A percentile compares a stretch with the other conserved stretches of the same genome.
These are phyloP conservation scores for Drosophila austrosaltans DNA, from an alignment of 2,888 invertebrate genomes.

Conservation along the genomic window DNA sequence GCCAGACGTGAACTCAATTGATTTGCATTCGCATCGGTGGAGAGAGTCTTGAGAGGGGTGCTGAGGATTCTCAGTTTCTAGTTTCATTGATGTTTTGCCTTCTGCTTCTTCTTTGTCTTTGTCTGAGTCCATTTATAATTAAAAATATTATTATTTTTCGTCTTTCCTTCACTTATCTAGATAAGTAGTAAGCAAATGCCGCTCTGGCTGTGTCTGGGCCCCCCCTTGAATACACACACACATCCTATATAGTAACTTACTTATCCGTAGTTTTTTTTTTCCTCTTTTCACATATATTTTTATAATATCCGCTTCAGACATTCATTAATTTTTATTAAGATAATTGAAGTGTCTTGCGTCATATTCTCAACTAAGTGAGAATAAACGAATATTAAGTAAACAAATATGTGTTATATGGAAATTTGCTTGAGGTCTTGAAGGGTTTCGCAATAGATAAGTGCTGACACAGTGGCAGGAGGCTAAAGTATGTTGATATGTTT, in stretches of 20 bases:
- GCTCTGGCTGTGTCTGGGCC: constrained; percentile 12
- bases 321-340: constrained; percentile 60
- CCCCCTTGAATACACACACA: constrained; percentile 16
- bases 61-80: constrained; percentile 1
- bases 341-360: constrained; percentile 50
- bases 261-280: background rate
- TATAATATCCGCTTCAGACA: constrained; percentile 56
- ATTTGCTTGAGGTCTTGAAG: constrained; percentile 28
- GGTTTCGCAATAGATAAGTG: constrained; percentile 24
- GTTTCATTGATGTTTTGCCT: constrained; percentile 24
- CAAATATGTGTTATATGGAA: constrained; percentile 31
- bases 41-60: background rate
- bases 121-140: constrained; percentile 24
- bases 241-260: constrained; percentile 16
- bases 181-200: constrained; percentile 7
- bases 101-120: constrained; percentile 8
- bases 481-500: background rate
- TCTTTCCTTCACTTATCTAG: constrained; percentile 28
- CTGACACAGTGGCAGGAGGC: constrained; percentile 4
- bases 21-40: constrained; percentile 54
- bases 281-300: constrained; percentile 1
- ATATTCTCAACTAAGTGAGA: constrained; percentile 12
- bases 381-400: constrained; percentile 32
- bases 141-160: constrained; percentile 2
- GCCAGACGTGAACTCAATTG: constrained; percentile 64